These are phyloP conservation scores for Amblyteles armatorius DNA, from an alignment of 2,888 invertebrate species.

Conservation along the genomic window DNA sequence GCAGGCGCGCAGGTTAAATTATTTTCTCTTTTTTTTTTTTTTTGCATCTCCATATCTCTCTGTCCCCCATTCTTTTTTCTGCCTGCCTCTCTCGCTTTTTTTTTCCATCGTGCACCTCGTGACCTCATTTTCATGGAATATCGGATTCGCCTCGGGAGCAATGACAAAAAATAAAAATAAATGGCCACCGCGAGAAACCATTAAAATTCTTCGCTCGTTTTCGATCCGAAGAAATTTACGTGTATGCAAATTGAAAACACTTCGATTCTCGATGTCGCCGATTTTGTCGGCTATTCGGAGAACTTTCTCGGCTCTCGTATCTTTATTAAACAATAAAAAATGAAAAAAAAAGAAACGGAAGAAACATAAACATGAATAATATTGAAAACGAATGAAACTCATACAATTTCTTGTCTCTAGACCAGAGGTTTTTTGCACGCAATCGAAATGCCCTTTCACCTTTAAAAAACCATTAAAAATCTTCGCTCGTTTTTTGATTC, in stretches of 20 bases:
- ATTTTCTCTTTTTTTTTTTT: conserved; percentile 27
- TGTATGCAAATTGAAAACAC: neutral
- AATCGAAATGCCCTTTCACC: too few relatives aligned
- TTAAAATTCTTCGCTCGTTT: conserved; percentile 31
- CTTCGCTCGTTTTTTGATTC: conserved; percentile 13
- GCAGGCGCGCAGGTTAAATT: conserved; percentile 56
- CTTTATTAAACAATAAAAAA: too few relatives aligned
- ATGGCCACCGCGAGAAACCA: conserved; percentile 20
- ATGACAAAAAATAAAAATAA: conserved; percentile 32
- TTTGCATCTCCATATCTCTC: conserved; percentile 39
- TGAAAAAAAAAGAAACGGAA: too few relatives aligned
- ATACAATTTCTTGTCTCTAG: too few relatives aligned
- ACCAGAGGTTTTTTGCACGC: too few relatives aligned
- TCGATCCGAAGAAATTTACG: conserved; percentile 22
- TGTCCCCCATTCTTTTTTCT: conserved; percentile 34
- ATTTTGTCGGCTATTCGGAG: neutral
- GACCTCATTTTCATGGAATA: conserved; percentile 65
- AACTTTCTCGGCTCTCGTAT: too few relatives aligned
- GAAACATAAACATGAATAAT: too few relatives aligned
- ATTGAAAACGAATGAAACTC: too few relatives aligned
- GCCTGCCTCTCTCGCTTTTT: conserved; percentile 44
- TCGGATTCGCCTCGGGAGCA: conserved; percentile 57
- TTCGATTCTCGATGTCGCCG: neutral
- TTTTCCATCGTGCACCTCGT: conserved; percentile 45
- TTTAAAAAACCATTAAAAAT: conserved; percentile 20